phyloP scores from a whole-genome alignment of 2,113 vertebrate genomes.

The Hystrix brachyura region DNA sequence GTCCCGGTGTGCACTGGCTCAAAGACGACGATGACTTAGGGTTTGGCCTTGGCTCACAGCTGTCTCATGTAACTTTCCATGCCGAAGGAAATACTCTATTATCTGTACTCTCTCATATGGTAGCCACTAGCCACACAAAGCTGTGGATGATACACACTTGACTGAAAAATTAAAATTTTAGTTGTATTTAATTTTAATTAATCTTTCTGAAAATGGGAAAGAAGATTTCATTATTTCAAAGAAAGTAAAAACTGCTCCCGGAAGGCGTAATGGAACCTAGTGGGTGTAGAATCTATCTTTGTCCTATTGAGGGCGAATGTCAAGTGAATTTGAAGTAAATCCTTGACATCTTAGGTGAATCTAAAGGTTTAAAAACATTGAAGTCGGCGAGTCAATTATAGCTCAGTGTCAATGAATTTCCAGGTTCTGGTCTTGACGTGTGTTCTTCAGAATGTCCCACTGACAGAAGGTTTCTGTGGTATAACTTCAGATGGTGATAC shows the following conservation, averaged over 20 bases:
- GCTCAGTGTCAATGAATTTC: background rate
- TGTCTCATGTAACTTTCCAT: background rate
- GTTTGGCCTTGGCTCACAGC: background rate
- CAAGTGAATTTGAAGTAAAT: background rate
- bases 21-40: too few species aligned
- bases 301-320: background rate
- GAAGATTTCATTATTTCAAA: background rate
- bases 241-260: background rate
- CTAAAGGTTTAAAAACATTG: background rate
- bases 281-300: background rate
- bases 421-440: too few species aligned
- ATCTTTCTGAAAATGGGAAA: background rate
- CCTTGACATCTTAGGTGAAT: background rate
- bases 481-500: too few species aligned
- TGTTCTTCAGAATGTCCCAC: background rate
- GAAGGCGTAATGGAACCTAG: background rate
- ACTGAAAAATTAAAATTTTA: background rate
- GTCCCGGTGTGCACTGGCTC: rapidly evolving
- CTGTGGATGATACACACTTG: background rate
- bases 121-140: background rate
- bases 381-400: background rate
- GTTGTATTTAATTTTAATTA: background rate
- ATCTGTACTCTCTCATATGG: background rate
- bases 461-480: background rate
- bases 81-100: background rate